These are phyloP conservation scores for Brachyptera putata DNA, from an alignment of 2,888 invertebrate genomes.

Conservation along the genomic window DNA sequence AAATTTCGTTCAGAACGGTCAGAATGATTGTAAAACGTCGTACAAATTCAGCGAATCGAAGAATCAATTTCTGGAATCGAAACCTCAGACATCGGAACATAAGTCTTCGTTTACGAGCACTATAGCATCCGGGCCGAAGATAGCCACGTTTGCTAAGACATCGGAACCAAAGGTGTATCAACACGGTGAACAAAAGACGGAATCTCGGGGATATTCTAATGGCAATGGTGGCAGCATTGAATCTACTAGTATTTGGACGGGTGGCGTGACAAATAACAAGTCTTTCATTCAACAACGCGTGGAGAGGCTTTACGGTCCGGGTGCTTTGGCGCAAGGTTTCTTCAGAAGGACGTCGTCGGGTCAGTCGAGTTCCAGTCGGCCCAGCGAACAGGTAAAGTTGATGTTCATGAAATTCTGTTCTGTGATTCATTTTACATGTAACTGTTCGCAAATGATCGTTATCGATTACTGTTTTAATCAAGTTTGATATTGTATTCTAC, in stretches of 20 bases:
- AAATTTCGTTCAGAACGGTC: constrained; percentile 30
- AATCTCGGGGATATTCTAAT: not conserved
- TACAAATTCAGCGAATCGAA: constrained; percentile 16
- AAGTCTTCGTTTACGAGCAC: not conserved
- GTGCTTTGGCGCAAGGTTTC: constrained; percentile 80
- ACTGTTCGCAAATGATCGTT: too few relatives aligned
- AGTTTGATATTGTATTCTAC: too few relatives aligned
- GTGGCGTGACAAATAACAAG: constrained; percentile 37
- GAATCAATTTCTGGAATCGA: constrained; percentile 1
- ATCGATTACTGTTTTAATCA: too few relatives aligned
- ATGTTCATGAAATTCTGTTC: too few relatives aligned
- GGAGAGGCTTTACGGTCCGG: constrained; percentile 82
- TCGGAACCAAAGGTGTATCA: too few relatives aligned
- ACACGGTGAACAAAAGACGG: too few relatives aligned
- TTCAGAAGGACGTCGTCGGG: constrained; percentile 55
- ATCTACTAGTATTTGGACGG: too few relatives aligned
- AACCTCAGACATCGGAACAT: not conserved
- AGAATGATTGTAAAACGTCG: constrained; percentile 2
- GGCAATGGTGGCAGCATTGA: not conserved
- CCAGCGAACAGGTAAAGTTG: not conserved
- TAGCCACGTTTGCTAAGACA: too few relatives aligned
- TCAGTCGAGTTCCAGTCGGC: not conserved
- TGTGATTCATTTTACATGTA: too few relatives aligned
- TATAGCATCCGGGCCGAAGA: too few relatives aligned
- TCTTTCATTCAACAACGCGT: constrained; percentile 85